Evolutionary conservation across 2,797 vertebrate genomes (phyloP).

Genomic region (Neomorphus geoffroyi): DNA sequence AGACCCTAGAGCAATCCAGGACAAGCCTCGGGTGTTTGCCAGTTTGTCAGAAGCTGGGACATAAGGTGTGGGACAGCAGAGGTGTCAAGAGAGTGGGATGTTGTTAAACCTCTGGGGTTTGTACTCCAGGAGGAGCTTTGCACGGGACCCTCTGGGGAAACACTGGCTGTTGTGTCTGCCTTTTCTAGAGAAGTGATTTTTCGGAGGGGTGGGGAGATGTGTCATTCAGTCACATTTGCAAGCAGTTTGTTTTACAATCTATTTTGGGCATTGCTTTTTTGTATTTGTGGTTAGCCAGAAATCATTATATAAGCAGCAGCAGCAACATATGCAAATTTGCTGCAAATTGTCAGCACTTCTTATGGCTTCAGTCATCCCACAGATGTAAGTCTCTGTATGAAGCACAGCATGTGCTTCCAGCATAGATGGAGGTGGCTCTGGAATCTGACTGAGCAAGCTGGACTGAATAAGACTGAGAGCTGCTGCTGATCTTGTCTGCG

Average conservation of each 20-base stretch:
- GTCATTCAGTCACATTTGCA: slow-evolving; percentile 27
- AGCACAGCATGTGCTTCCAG: slow-evolving; percentile 52
- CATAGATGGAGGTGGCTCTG: slow-evolving; percentile 51
- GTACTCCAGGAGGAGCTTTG: not conserved
- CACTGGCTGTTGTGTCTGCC: not conserved
- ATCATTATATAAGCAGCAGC: slow-evolving; percentile 67
- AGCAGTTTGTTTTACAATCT: slow-evolving; percentile 19
- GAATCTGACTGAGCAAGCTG: slow-evolving; percentile 25
- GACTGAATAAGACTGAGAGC: not conserved
- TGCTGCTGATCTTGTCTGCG: not conserved
- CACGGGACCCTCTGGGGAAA: not conserved
- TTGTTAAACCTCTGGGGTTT: not conserved
- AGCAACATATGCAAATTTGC: slow-evolving; percentile 59
- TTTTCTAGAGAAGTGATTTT: not conserved
- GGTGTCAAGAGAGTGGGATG: not conserved
- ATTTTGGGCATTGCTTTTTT: slow-evolving; percentile 28
- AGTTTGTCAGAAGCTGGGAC: not conserved
- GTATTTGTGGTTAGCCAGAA: slow-evolving; percentile 54
- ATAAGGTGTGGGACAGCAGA: not conserved
- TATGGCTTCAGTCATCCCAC: slow-evolving; percentile 67
- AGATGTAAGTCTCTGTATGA: slow-evolving; percentile 47
- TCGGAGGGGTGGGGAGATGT: not conserved
- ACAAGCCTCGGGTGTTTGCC: not conserved
- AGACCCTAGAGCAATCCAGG: not conserved
- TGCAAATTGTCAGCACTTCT: slow-evolving; percentile 67